Evolutionary conservation across 2,888 invertebrate species (phyloP).

Genomic region (Zaprionus bogoriensis): DNA sequence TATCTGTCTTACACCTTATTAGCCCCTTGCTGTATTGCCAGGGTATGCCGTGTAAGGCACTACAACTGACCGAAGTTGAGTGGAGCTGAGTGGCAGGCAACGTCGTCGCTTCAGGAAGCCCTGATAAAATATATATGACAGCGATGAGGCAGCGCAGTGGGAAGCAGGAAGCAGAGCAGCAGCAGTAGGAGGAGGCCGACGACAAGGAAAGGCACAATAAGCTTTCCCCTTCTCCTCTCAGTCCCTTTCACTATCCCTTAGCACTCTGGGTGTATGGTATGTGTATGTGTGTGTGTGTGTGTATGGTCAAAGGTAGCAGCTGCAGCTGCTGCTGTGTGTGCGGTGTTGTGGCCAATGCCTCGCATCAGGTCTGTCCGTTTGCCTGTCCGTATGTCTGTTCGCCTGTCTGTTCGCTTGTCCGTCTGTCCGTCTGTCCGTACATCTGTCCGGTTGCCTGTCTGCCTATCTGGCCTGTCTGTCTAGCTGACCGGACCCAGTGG

Average conservation of each 20-base stretch:
- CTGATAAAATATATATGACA: conserved; percentile 23
- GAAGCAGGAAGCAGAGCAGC: neutral
- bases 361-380: neutral
- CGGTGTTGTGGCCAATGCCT: neutral
- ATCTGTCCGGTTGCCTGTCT: conserved; percentile 4
- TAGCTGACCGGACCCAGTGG: conserved; percentile 26
- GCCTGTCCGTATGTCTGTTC: neutral
- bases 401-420: neutral
- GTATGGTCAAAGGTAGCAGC: neutral
- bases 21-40: neutral
- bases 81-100: neutral
- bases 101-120: conserved; percentile 16
- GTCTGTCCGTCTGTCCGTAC: neutral
- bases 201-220: neutral
- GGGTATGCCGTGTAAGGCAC: neutral
- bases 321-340: neutral
- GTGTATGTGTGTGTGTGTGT: neutral
- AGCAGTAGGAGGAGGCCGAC: too few relatives aligned
- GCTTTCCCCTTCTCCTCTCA: neutral
- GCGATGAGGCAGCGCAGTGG: conserved; percentile 20
- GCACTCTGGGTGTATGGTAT: neutral
- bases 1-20: too few relatives aligned
- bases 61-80: neutral
- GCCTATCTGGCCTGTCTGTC: conserved; percentile 2
- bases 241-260: neutral